These are phyloP conservation scores for Mnemiopsis leidyi DNA, from an alignment of 37 sponge, comb jelly and placozoan species.

Conservation along the genomic window DNA sequence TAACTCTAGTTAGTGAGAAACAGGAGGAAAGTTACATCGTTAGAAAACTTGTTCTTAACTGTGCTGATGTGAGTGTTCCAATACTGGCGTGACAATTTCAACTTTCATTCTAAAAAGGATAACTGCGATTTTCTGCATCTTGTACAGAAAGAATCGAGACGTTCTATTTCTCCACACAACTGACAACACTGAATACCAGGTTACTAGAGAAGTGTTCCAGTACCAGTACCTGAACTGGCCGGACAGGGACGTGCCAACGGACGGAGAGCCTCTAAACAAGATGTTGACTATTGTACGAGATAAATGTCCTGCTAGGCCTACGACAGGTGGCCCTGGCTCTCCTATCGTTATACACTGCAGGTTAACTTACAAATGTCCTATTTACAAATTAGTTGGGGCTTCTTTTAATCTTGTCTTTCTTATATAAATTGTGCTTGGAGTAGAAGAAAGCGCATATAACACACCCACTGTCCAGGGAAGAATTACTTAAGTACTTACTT, in stretches of 20 bases:
- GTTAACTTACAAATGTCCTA: neutral
- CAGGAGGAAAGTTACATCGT: neutral
- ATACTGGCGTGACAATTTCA: too few relatives aligned
- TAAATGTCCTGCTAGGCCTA: neutral
- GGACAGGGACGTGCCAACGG: conserved; percentile 53
- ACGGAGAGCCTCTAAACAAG: conserved; percentile 34
- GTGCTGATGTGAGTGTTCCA: conserved; percentile 18
- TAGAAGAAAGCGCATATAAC: too few relatives aligned
- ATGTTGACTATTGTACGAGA: conserved; percentile 15
- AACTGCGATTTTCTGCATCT: too few relatives aligned
- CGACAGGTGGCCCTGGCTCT: neutral
- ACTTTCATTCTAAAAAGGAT: too few relatives aligned
- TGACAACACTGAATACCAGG: too few relatives aligned
- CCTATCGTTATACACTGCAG: conserved; percentile 60
- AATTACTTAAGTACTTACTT: too few relatives aligned
- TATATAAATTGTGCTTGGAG: too few relatives aligned
- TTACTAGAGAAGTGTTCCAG: conserved; percentile 24
- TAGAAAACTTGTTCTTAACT: neutral
- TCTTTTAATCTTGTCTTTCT: too few relatives aligned
- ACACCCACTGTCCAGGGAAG: too few relatives aligned
- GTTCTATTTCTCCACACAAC: too few relatives aligned
- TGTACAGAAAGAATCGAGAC: too few relatives aligned
- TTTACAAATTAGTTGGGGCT: too few relatives aligned
- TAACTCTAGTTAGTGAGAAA: neutral
- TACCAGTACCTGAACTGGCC: conserved; percentile 66